Evolutionary conservation across 2,888 invertebrate species (phyloP).

Genomic region (Elgonia sp.): DNA sequence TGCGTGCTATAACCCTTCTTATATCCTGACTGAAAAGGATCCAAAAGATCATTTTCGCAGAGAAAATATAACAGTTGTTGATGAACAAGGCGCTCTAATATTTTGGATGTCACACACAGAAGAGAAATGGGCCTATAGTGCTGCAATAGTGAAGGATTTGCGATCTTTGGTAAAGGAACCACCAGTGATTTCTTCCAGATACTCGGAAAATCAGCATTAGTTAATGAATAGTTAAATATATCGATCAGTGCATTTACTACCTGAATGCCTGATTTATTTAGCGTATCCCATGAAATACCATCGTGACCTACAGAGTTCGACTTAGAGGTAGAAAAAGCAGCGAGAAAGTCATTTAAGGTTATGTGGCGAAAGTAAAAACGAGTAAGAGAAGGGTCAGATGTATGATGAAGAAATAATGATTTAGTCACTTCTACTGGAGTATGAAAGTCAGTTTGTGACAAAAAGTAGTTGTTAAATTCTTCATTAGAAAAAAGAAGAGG

Average conservation of each 20-base stretch:
- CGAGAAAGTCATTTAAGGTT: no score
- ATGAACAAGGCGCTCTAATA: neutral
- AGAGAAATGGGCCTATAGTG: conserved; percentile 17
- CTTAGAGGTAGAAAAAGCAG: neutral
- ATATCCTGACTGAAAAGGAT: no score
- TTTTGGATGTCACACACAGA: neutral
- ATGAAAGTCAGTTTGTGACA: no score
- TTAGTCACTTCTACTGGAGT: no score
- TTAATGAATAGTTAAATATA: neutral
- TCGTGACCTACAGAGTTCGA: neutral
- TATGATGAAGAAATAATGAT: no score
- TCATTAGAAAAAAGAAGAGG: neutral
- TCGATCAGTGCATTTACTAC: neutral
- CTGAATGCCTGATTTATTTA: neutral
- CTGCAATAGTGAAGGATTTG: neutral
- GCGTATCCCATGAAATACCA: neutral
- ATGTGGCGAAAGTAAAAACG: no score
- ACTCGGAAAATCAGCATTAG: neutral
- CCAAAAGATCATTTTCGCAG: neutral
- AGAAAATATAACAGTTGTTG: neutral
- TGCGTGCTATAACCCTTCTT: no score
- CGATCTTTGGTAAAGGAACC: neutral
- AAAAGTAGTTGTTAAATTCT: neutral
- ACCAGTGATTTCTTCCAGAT: neutral
- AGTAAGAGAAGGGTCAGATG: no score